A percentile compares a stretch with the other conserved stretches of the same genome.
Conservation (phyloP, 53 echinoderm and acorn worm species). For the Hippasteria phrygiana region DNA sequence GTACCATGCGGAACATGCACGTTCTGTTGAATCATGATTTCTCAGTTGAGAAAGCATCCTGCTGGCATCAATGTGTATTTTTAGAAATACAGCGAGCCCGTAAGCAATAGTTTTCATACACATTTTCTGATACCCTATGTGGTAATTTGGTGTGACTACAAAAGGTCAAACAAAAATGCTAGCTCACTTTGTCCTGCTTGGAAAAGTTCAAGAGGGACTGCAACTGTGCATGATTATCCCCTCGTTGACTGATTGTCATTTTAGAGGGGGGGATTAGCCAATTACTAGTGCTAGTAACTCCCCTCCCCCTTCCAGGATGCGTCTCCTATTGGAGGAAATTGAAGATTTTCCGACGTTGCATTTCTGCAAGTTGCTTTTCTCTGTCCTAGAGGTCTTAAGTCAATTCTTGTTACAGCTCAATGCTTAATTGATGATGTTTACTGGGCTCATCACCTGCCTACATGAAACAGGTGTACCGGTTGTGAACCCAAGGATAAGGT, state of each 20-base stretch:
- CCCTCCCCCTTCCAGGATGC: neutral
- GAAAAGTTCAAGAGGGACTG: neutral
- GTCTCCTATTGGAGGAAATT: constrained; percentile 38
- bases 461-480: constrained; percentile 18
- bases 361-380: constrained; percentile 14
- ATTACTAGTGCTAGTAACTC: constrained; percentile 9
- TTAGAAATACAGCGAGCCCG: no score
- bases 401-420: constrained; percentile 28
- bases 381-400: neutral
- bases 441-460: neutral
- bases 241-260: constrained; percentile 32
- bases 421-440: constrained; percentile 45
- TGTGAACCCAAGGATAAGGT: neutral
- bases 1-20: no score
- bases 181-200: no score
- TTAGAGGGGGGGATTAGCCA: constrained; percentile 3
- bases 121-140: no score
- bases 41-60: no score
- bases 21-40: no score
- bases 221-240: neutral
- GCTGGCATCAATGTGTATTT: no score
- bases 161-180: no score
- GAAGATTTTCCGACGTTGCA: constrained; percentile 18
- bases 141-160: no score
- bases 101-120: no score